These are phyloP conservation scores for Zaprionus davidi DNA, from an alignment of 1,140 invertebrate species.

Conservation along the genomic window DNA sequence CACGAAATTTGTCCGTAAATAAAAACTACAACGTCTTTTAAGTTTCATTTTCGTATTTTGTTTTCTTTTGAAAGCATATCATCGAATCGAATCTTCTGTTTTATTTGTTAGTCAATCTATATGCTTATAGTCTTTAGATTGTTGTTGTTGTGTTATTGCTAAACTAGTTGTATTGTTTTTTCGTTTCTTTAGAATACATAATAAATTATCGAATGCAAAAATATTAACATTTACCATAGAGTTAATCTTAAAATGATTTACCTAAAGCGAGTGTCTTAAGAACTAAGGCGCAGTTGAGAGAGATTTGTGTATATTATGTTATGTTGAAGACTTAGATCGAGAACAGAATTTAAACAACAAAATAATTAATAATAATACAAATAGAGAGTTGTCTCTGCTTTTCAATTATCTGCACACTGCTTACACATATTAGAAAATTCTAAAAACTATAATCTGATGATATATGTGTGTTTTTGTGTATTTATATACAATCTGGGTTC, in stretches of 20 bases:
- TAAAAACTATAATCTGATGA: constrained; percentile 43
- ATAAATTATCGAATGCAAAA: constrained; percentile 78
- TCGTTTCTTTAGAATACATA: constrained; percentile 59
- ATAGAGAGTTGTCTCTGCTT: constrained; percentile 11
- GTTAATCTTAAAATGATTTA: constrained; percentile 29
- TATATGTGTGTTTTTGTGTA: constrained; percentile 29
- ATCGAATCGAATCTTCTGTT: constrained; percentile 62
- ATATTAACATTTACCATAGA: constrained; percentile 54
- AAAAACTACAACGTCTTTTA: constrained; percentile 78
- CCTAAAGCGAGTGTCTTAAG: constrained; percentile 33
- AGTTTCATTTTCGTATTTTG: constrained; percentile 44
- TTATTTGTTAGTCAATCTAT: constrained; percentile 70
- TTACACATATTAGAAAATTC: constrained; percentile 30
- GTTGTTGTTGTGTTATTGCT: constrained; percentile 49
- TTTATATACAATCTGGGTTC: constrained; percentile 45
- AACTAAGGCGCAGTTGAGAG: constrained; percentile 43
- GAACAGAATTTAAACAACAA: constrained; percentile 50
- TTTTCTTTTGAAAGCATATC: constrained; percentile 64
- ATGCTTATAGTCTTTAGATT: constrained; percentile 74
- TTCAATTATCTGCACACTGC: constrained; percentile 34
- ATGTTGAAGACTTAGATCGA: constrained; percentile 46
- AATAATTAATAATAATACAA: constrained; percentile 49
- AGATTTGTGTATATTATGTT: constrained; percentile 3
- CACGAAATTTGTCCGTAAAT: constrained; percentile 75
- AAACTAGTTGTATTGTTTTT: constrained; percentile 33